Evolutionary conservation across 2,113 vertebrate genomes (phyloP), one percentile per base, ranked within the genome.

Genomic region (Nothobranchius furzeri): DNA sequence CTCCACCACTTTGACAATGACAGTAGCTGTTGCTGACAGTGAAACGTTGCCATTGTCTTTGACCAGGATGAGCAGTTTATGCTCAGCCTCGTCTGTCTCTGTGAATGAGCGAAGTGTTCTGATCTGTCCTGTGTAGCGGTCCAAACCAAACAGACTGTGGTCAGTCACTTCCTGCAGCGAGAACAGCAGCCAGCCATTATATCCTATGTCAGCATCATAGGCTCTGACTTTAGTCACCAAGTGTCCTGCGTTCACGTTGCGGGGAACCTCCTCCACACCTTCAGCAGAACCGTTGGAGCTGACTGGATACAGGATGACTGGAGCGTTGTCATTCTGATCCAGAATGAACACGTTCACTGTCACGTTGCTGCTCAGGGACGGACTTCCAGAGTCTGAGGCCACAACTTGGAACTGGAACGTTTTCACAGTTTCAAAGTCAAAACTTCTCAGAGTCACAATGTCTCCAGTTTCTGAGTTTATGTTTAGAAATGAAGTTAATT

Each of bases 351-450:
- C 79, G 5, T 76, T 71, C 17, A 83, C 76, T 40, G 78, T 82
- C 50, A 71, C 79, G 51, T 78, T 83, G 53, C 49, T 87, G 47
- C 71, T 72, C 7, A 81, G 67, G 8, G 82, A 62, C 7, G 87
- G 85, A 45, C 51, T 70, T 60, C 86, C 88, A 10, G 73, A 71
- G 36, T 90, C 88, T 48, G 79, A 74, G 13, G 85, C 88, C 12
- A 80, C 70, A 20, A 88, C 81, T 30, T 85, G 78, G 59, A 90
- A 79, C 1, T 80, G 78, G 58, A 75, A 80, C 7, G 72, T 72
- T 64, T 81, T 81, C 9, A 76, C 2, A 1, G 49, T 76, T 35
- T 76, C 79, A 70, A 79, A 75, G 52, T 74, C 75, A 54, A 89
- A 87, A 47, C 90, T 89, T 3, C 84, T 80, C 0, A 87, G 60